Evolutionary conservation across 2,797 vertebrate species (phyloP).

Genomic region (Ctenochaetus hawaiiensis): DNA sequence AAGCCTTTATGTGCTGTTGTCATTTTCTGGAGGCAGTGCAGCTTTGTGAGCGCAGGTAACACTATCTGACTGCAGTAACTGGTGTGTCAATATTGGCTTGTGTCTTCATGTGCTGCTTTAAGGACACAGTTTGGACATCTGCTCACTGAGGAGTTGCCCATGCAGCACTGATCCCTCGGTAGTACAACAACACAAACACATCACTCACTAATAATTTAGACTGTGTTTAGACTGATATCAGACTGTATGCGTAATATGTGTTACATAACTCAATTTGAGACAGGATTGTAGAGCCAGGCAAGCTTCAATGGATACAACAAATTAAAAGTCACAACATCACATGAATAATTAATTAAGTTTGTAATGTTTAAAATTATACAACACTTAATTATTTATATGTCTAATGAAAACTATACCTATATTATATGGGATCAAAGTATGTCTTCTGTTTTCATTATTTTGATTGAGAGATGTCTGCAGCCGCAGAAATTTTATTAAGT

Average conservation of each 20-base stretch:
- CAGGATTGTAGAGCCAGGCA: neutral
- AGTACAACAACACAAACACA: conserved; percentile 13
- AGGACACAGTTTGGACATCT: conserved; percentile 59
- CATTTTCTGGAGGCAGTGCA: conserved; percentile 39
- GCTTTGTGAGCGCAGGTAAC: conserved; percentile 57
- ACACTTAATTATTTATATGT: no score
- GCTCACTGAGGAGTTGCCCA: conserved; percentile 32
- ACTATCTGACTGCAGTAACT: conserved; percentile 62
- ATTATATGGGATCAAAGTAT: no score
- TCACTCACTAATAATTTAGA: neutral
- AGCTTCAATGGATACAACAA: neutral
- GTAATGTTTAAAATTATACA: no score
- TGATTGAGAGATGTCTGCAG: neutral
- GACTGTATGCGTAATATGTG: neutral
- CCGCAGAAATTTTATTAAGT: neutral
- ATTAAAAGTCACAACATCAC: neutral
- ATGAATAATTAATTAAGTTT: neutral
- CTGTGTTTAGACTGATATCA: conserved; percentile 3
- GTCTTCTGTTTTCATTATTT: no score
- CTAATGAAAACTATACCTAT: no score
- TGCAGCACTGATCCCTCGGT: conserved; percentile 23
- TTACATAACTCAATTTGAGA: conserved; percentile 6
- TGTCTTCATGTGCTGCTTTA: conserved; percentile 50
- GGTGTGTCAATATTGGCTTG: conserved; percentile 76
- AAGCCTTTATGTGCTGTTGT: conserved; percentile 36